These are phyloP conservation scores for Epsilonema sp. DNA, from an alignment of 2,888 invertebrate genomes.

Conservation along the genomic window DNA sequence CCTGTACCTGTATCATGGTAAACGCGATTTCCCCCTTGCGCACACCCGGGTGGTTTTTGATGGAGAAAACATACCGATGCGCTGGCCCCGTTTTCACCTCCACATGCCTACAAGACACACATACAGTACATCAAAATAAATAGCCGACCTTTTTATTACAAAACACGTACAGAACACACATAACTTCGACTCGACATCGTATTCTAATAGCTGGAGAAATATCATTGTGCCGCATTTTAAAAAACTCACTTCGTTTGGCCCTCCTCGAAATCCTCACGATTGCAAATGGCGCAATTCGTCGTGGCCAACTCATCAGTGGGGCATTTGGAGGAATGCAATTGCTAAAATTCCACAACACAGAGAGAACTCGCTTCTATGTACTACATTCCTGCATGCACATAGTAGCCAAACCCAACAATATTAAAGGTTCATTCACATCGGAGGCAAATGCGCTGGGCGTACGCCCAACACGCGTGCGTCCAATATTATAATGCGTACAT, in stretches of 20 bases:
- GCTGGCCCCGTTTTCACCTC: slow-evolving; percentile 60
- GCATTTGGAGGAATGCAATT: no score
- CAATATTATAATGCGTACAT: no score
- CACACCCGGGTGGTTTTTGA: slow-evolving; percentile 51
- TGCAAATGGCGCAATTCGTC: slow-evolving; percentile 74
- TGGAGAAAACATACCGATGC: slow-evolving; percentile 62
- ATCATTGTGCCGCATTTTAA: neutral
- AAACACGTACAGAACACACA: neutral
- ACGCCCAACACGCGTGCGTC: no score
- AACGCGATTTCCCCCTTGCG: slow-evolving; percentile 69
- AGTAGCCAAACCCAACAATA: no score
- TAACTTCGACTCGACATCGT: no score
- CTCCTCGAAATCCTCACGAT: slow-evolving; percentile 52
- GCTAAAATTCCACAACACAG: no score
- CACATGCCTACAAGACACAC: slow-evolving; percentile 47
- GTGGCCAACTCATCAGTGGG: slow-evolving; percentile 73
- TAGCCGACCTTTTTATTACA: neutral
- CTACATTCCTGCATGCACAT: no score
- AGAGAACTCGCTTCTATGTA: no score
- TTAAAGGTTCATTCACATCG: no score
- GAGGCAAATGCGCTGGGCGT: no score
- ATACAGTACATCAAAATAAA: no score
- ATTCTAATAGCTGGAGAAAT: no score
- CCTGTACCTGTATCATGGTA: slow-evolving; percentile 52
- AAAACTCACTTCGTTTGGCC: slow-evolving; percentile 51